Evolutionary conservation across 2,888 invertebrate species (phyloP).

Genomic region (Eupithecia subumbrata): DNA sequence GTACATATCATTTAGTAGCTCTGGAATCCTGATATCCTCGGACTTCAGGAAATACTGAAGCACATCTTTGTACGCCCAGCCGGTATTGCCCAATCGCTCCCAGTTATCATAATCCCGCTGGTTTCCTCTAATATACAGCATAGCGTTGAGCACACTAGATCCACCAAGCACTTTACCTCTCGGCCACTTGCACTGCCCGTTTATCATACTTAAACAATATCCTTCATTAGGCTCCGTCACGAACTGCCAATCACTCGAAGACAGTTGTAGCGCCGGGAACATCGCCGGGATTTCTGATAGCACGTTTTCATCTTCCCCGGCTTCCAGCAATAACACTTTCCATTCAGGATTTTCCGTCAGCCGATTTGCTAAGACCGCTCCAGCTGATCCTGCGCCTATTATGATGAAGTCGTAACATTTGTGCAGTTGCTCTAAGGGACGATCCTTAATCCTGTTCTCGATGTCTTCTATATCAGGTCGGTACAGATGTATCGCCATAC

Average conservation of each 20-base stretch:
- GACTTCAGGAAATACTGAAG: constrained; percentile 91
- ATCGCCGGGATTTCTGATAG: constrained; percentile 89
- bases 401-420: constrained; percentile 91
- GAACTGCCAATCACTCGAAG: constrained; percentile 92
- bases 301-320: constrained; percentile 89
- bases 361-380: constrained; percentile 90
- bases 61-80: constrained; percentile 91
- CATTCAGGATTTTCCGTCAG: constrained; percentile 89
- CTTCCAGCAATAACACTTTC: constrained; percentile 91
- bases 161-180: constrained; percentile 92
- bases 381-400: constrained; percentile 92
- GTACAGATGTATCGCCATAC: constrained; percentile 85
- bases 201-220: constrained; percentile 88
- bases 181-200: constrained; percentile 88
- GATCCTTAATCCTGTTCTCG: constrained; percentile 85
- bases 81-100: constrained; percentile 88
- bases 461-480: constrained; percentile 89
- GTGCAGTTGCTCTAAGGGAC: constrained; percentile 78
- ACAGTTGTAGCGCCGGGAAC: constrained; percentile 88
- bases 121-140: constrained; percentile 95
- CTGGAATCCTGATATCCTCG: constrained; percentile 89
- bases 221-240: constrained; percentile 88
- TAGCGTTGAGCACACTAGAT: constrained; percentile 93
- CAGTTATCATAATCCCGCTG: constrained; percentile 93
- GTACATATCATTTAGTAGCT: constrained; percentile 82